Evolutionary conservation across 2,113 vertebrate genomes (phyloP).

Genomic region (Thamnaconus septentrionalis): DNA sequence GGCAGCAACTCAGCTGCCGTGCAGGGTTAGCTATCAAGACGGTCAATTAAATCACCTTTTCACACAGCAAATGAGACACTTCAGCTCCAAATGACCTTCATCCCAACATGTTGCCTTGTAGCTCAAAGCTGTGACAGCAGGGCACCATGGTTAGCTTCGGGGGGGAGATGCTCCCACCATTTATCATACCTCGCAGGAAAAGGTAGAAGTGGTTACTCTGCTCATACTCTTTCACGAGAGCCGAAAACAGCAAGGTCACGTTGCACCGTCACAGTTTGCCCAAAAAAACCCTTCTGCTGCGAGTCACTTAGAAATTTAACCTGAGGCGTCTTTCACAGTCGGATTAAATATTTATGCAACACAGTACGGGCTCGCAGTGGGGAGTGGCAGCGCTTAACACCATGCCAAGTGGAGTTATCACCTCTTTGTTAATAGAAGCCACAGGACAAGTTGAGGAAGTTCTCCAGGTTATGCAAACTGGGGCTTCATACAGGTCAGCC

Average conservation of each 20-base stretch:
- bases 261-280: constrained; percentile 42
- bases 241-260: constrained; percentile 65
- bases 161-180: constrained; percentile 47
- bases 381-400: constrained; percentile 38
- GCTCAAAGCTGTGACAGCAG: background rate
- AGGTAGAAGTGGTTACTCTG: constrained; percentile 2
- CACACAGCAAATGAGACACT: constrained; percentile 52
- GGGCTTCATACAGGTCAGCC: constrained; percentile 4
- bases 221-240: too few relatives aligned
- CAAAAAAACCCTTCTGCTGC: constrained; percentile 31
- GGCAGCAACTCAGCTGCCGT: background rate
- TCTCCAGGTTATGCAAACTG: constrained; percentile 8
- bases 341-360: constrained; percentile 49
- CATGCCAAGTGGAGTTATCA: constrained; percentile 39
- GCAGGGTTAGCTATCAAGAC: constrained; percentile 3
- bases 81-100: constrained; percentile 55
- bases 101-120: constrained; percentile 14
- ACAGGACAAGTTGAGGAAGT: constrained; percentile 5
- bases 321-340: constrained; percentile 31
- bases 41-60: constrained; percentile 38
- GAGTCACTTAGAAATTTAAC: constrained; percentile 30
- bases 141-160: constrained; percentile 22
- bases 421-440: constrained; percentile 25
- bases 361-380: constrained; percentile 22
- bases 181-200: constrained; percentile 64